Evolutionary conservation across 2,113 vertebrate species (phyloP), one percentile per base, ranked within the genome.

Genomic region (Thymallus thymallus): DNA sequence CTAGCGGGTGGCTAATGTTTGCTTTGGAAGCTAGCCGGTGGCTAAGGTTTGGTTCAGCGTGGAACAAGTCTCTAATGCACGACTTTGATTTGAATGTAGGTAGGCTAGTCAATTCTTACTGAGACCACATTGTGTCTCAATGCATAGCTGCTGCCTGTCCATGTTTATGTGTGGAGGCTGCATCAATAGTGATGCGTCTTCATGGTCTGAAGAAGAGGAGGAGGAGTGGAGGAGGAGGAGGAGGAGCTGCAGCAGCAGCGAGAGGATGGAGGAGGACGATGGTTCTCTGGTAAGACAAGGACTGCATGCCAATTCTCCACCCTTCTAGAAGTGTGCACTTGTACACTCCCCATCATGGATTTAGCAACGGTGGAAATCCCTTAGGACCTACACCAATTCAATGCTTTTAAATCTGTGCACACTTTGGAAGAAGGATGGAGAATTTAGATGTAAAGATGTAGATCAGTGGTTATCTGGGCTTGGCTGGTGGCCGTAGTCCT

Each of bases 271-370:
- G 56, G 56, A n/a, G 56, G 56, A 22, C 20, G 18, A 20, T 22
- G 1, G 80, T 68, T 86, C 88, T 80, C 81, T 18, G 76, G 85
- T 88, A 84, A 88, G 85, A 88, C n/a, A 10, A 60, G 56, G n/a
- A 22, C 56, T 18, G 48, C 48, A 51, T 51, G 48, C 48, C 16
- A 13, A 51, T 51, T 51, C 48, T 51, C 14, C 48, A 14, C 48
- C 48, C 48, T 3, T 51, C 48, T 51, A 51, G 48, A 51, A 51
- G 48, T 13, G 48, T 51, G 4, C 16, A 51, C 13, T 18, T 1
- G 48, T 51, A 18, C 48, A 51, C 48, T 18, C 4, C 48, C 48
- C 48, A 4, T 51, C 16, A 5, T 51, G 48, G 48, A 51, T 5
- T 51, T 51, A 51, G 3, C 14, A 51, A 18, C 5, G 12, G 14